Base-by-base conservation (phyloP, 1,140 invertebrate species). In the Probaryconus sp. region DNA sequence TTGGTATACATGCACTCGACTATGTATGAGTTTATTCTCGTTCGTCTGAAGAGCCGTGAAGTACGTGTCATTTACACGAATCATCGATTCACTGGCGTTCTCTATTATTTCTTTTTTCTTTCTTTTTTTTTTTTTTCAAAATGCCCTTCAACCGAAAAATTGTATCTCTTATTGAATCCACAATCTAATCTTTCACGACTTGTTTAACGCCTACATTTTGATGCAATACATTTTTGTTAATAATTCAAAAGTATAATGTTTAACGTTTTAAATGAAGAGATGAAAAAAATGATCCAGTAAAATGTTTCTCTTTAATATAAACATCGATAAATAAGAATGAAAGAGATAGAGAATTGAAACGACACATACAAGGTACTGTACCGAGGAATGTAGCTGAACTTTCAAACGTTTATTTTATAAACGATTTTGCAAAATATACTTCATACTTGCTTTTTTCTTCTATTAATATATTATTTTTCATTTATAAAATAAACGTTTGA, bases 191-290 rank as follows among this genome's bases (percentile, higher is more conserved):
- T 24, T n/a, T 14, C 24, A 20, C 24, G n/a, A n/a, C n/a, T n/a
- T n/a, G n/a, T n/a, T n/a, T n/a, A n/a, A n/a, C n/a, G 17, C n/a
- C n/a, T n/a, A n/a, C n/a, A n/a, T n/a, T n/a, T n/a, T n/a, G n/a
- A n/a, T n/a, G n/a, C n/a, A n/a, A n/a, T n/a, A n/a, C n/a, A n/a
- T 28, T 42, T 55, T 45, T n/a, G 28, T 37, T 20, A 28, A 16
- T 24, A 50, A 16, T 56, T 31, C 3, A 18, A 33, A n/a, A n/a
- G 6, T 47, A 53, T 53, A 28, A 20, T 16, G 56, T 10, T 37
- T 78, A n/a, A n/a, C n/a, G n/a, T 79, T 78, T 79, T 79, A 78
- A 78, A 78, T 71, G 65, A 21, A 11, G 58, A 58, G 72, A 79
- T 77, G n/a, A n/a, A 81, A 79, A 78, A 28, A 47, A 63, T 47